phyloP scores from a whole-genome alignment of 1,140 invertebrate genomes.

The Drosophila ironensis region DNA sequence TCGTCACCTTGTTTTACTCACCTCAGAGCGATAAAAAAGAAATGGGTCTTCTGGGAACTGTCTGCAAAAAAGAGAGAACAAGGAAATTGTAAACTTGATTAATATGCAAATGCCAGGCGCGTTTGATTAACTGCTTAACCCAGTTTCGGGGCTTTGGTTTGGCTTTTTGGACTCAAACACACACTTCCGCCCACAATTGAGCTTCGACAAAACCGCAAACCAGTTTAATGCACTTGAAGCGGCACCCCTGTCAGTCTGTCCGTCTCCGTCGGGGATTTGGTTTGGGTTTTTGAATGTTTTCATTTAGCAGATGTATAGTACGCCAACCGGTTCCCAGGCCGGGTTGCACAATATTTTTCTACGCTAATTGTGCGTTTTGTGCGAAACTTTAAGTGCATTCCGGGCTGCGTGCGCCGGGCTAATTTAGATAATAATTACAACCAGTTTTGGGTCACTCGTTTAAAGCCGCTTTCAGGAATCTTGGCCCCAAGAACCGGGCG shows the following conservation, averaged over 20 bases:
- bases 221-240: conserved; percentile 64
- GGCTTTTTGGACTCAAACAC: not conserved
- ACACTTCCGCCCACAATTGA: conserved; percentile 56
- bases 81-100: conserved; percentile 63
- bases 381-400: conserved; percentile 17
- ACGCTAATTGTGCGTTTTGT: not conserved
- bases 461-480: not conserved
- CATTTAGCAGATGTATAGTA: conserved; percentile 3
- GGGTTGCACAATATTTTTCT: conserved; percentile 17
- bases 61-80: conserved; percentile 44
- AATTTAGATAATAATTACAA: conserved; percentile 37
- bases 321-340: conserved; percentile 14
- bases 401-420: conserved; percentile 7
- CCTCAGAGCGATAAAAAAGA: conserved; percentile 8
- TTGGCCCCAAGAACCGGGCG: not conserved
- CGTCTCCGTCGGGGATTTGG: conserved; percentile 6
- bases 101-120: conserved; percentile 66
- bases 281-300: conserved; percentile 14
- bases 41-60: conserved; percentile 23
- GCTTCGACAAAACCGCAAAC: conserved; percentile 31
- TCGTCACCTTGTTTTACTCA: conserved; percentile 19
- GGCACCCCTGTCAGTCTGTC: conserved; percentile 5
- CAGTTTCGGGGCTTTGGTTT: conserved; percentile 31
- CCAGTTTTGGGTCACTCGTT: conserved; percentile 32
- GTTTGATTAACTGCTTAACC: conserved; percentile 70